phyloP scores from a whole-genome alignment of 2,113 vertebrate genomes.

The Psittacus erithacus region DNA sequence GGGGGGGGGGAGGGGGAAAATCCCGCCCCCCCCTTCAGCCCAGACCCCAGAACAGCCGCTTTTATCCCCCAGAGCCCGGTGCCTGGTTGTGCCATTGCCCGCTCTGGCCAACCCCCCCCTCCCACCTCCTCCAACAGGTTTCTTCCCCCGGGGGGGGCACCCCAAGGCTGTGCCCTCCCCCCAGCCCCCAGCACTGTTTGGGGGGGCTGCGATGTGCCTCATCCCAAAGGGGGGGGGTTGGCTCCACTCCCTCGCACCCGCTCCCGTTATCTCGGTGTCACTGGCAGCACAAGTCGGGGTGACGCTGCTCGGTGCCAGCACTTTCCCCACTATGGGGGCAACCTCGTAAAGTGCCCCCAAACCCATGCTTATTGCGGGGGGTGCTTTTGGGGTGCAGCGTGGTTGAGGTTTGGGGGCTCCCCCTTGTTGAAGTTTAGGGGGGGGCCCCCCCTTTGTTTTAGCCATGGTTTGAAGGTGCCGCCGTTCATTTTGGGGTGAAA shows the following conservation, averaged over 20 bases:
- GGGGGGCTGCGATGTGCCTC: background rate
- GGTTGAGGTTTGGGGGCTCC: accelerated
- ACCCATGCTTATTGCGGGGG: background rate
- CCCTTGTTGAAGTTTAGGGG: background rate
- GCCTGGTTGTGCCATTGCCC: background rate
- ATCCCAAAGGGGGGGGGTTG: accelerated
- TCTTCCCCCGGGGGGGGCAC: background rate
- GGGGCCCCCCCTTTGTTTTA: accelerated
- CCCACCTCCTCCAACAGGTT: background rate
- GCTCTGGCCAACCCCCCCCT: background rate
- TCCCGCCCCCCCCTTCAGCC: background rate
- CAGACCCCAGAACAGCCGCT: background rate
- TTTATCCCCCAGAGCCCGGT: background rate
- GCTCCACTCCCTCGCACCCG: background rate
- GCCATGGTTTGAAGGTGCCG: accelerated
- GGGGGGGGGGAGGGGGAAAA: background rate
- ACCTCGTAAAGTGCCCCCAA: background rate
- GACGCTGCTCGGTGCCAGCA: accelerated
- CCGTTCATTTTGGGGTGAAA: accelerated
- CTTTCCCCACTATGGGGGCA: accelerated
- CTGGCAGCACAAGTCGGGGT: background rate
- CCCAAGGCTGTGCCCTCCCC: background rate
- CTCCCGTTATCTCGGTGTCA: background rate
- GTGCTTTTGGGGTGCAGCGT: background rate
- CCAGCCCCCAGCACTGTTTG: too few relatives aligned